Evolutionary conservation across 2,797 vertebrate species (phyloP).

Genomic region (Myiothlypis coronata): DNA sequence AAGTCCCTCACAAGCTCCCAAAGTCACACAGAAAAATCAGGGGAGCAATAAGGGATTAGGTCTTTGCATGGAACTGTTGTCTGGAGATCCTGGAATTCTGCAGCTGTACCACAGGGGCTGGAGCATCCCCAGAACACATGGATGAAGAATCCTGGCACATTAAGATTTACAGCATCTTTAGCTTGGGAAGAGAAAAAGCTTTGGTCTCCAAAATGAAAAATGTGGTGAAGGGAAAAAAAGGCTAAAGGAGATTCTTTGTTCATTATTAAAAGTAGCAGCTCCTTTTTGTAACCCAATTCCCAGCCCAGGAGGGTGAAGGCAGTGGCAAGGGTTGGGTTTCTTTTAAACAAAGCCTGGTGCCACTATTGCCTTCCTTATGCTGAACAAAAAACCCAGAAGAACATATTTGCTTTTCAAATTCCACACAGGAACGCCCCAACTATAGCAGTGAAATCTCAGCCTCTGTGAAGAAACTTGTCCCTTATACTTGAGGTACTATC

Average conservation of each 20-base stretch:
- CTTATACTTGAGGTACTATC: not conserved
- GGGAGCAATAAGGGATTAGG: not conserved
- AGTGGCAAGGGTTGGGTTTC: not conserved
- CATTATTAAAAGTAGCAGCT: not conserved
- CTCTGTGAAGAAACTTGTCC: not conserved
- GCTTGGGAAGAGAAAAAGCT: not conserved
- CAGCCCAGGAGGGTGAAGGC: not conserved
- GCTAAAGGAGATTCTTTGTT: not conserved
- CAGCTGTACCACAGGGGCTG: not conserved
- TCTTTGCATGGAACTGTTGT: not conserved
- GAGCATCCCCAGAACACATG: not conserved
- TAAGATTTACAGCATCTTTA: not conserved
- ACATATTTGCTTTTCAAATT: not conserved
- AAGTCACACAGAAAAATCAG: not conserved
- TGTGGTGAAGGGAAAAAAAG: not conserved
- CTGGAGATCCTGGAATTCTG: not conserved
- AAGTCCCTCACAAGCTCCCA: not conserved
- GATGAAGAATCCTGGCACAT: not conserved
- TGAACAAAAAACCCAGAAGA: not conserved
- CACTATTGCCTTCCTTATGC: not conserved
- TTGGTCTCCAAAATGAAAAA: not conserved
- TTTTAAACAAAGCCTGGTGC: not conserved
- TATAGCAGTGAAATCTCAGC: not conserved
- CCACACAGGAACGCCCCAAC: fast-evolving
- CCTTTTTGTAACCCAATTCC: not conserved